Evolutionary conservation across 2,888 invertebrate genomes (phyloP), one percentile per base, ranked within the genome.

Genomic region (Halictus ligatus): DNA sequence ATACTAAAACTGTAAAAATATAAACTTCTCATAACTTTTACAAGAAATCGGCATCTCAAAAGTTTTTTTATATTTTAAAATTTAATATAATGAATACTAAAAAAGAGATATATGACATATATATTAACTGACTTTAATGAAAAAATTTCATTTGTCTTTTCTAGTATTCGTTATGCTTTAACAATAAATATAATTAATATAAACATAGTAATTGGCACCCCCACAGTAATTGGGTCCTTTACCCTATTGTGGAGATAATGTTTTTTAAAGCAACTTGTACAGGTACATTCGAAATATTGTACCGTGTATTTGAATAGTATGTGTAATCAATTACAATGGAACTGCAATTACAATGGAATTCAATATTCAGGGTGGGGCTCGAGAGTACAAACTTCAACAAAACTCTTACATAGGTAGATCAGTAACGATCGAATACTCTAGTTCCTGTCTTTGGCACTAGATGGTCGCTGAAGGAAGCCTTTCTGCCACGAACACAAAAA

Each of bases 371-470:
- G 92, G 92, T 89, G 91, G 89, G 89, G 91, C 90, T 89, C 86
- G 80, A 75, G 83, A 87, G 21, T 86, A 88, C 87, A 84, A 86
- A 91, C 88, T 81, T 90, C 73, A 88, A 86, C 83, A 83, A 88
- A 91, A 88, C 82, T 88, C 88, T 91, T 89, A 92, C 89, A 87
- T 91, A 91, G 89, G 91, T 90, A 91, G 89, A 91, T 91, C 91
- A 91, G 91, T 91, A 91, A 91, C 91, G 91, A 91, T 91, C 91
- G 92, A 89, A 90, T 89, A 84, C 90, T 89, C 89, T 89, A 89
- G 91, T 89, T 90, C 90, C 83, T 84, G 79, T 84, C 87, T 83
- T 84, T 83, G 90, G 89, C 90, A 91, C 92, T 89, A 91, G 92
- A 90, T 90, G 91, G 89, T 89, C 80, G 87, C 88, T 79, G 87